phyloP scores from a whole-genome alignment of 2,113 vertebrate species.

The Centropristis striata region DNA sequence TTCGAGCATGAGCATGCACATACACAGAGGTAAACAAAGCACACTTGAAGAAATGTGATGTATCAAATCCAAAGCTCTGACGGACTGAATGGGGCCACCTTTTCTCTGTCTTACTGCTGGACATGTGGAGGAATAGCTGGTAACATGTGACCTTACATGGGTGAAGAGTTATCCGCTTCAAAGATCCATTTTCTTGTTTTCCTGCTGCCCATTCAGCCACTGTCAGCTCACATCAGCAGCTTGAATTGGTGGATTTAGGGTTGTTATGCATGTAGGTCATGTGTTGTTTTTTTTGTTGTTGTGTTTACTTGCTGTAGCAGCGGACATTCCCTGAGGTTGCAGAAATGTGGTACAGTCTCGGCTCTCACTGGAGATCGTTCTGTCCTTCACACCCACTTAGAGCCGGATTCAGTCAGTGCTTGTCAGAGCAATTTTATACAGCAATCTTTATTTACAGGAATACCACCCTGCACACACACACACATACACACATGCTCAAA shows the following conservation, averaged over 20 bases:
- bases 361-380: slow-evolving; percentile 40
- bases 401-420: slow-evolving; percentile 51
- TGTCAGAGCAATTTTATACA: slow-evolving; percentile 53
- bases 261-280: slow-evolving; percentile 69
- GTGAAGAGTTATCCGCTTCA: slow-evolving; percentile 12
- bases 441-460: slow-evolving; percentile 58
- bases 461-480: neutral
- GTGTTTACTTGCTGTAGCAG: slow-evolving; percentile 41
- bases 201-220: slow-evolving; percentile 34
- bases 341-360: slow-evolving; percentile 47
- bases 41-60: slow-evolving; percentile 3
- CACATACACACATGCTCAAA: neutral
- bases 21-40: slow-evolving; percentile 16
- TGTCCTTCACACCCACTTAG: slow-evolving; percentile 74
- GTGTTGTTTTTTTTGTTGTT: slow-evolving; percentile 20
- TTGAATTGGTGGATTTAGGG: slow-evolving; percentile 29
- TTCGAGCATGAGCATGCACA: slow-evolving; percentile 16
- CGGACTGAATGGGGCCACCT: slow-evolving; percentile 18
- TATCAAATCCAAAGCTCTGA: slow-evolving; percentile 13
- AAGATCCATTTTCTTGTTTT: slow-evolving; percentile 30
- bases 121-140: slow-evolving; percentile 9
- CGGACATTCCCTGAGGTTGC: slow-evolving; percentile 68
- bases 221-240: slow-evolving; percentile 51
- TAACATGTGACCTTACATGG: slow-evolving; percentile 3
- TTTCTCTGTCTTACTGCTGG: slow-evolving; percentile 5